Conservation (phyloP, 2,797 vertebrate species). For the Enteromius treurensis region DNA sequence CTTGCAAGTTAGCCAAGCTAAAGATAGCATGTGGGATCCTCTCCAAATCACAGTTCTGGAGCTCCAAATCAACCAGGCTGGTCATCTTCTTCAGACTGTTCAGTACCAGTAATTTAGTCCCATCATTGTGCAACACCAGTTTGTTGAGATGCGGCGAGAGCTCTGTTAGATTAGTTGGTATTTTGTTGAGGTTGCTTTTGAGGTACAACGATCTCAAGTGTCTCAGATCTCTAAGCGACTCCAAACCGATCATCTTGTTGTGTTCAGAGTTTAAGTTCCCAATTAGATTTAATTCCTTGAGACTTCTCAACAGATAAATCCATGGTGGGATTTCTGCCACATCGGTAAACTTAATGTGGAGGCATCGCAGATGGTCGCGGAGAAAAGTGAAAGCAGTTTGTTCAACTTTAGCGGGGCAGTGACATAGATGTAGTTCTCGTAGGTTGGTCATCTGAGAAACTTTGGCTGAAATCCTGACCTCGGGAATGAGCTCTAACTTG, state of each 20-base stretch:
- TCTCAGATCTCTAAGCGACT: constrained; percentile 92
- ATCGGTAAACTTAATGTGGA: constrained; percentile 97
- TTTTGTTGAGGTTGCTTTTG: constrained; percentile 97
- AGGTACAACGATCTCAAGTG: constrained; percentile 90
- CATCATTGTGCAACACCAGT: constrained; percentile 94
- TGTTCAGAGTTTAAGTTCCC: constrained; percentile 97
- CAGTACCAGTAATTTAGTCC: constrained; percentile 91
- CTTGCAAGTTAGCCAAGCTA: constrained; percentile 94
- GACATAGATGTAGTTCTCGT: constrained; percentile 92
- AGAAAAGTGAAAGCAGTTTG: constrained; percentile 95
- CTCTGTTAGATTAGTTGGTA: constrained; percentile 95
- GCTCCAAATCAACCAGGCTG: constrained; percentile 89
- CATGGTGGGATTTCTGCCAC: constrained; percentile 94
- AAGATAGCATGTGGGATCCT: constrained; percentile 96
- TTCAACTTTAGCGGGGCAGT: constrained; percentile 95
- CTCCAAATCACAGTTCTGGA: constrained; percentile 94
- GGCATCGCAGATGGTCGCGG: constrained; percentile 91
- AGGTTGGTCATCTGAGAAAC: constrained; percentile 96
- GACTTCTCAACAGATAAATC: constrained; percentile 94
- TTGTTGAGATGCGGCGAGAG: constrained; percentile 92
- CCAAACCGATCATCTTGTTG: constrained; percentile 97
- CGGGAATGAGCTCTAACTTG: constrained; percentile 94
- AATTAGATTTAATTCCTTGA: constrained; percentile 90
- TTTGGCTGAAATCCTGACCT: constrained; percentile 93
- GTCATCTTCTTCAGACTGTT: constrained; percentile 99